A percentile compares a stretch with the other conserved stretches of the same genome.
These are phyloP conservation scores for Aphidius gifuensis DNA, from an alignment of 1,140 invertebrate genomes.

Conservation along the genomic window DNA sequence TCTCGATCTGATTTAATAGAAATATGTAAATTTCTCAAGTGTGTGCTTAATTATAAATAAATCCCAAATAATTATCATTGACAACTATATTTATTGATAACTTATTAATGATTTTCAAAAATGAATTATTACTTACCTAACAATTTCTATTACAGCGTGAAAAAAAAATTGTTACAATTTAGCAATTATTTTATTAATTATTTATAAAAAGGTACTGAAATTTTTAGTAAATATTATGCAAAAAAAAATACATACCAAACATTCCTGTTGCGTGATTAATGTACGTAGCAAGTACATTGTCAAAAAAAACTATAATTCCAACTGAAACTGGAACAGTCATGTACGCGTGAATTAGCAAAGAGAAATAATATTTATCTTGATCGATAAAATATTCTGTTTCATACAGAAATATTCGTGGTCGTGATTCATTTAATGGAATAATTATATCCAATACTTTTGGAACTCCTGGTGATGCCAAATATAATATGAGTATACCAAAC, in stretches of 20 bases:
- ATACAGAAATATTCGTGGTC: slow-evolving; percentile 21
- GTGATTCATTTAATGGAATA: slow-evolving; percentile 23
- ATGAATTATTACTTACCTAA: neutral
- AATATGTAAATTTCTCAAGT: too few species aligned
- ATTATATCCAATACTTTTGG: slow-evolving; percentile 24
- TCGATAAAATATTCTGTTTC: slow-evolving; percentile 26
- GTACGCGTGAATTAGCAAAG: slow-evolving; percentile 22
- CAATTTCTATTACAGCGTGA: neutral
- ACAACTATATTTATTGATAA: too few species aligned
- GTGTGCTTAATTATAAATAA: too few species aligned
- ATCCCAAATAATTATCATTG: too few species aligned
- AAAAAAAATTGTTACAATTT: neutral
- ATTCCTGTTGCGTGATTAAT: slow-evolving; percentile 23
- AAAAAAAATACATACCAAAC: slow-evolving; percentile 7
- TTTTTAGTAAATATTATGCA: neutral
- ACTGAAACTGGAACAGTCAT: slow-evolving; percentile 15
- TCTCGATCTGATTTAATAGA: too few species aligned
- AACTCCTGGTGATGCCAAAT: slow-evolving; percentile 14
- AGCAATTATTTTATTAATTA: neutral
- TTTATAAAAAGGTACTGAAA: neutral
- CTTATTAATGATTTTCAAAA: neutral
- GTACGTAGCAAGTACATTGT: slow-evolving; percentile 20
- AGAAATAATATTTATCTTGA: slow-evolving; percentile 23
- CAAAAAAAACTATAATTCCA: slow-evolving; percentile 1
- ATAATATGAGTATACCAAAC: slow-evolving; percentile 13